Conservation (phyloP, 2,113 vertebrate species). For the Macquaria ambigua region DNA sequence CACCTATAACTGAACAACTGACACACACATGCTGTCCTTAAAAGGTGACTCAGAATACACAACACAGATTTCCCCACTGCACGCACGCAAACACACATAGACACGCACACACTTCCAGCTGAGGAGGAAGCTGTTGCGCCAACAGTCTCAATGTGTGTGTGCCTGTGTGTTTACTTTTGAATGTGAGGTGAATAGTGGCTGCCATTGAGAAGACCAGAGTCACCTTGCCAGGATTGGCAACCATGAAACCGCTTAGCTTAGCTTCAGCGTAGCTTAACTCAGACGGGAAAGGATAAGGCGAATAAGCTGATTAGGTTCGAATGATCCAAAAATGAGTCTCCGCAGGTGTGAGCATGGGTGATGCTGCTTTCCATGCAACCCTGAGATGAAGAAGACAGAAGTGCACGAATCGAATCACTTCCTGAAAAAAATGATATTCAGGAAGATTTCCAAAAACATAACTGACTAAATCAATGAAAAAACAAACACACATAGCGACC, state of each 20-base stretch:
- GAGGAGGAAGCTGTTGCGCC: conserved; percentile 71
- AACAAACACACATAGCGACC: not conserved
- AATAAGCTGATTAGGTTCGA: conserved; percentile 21
- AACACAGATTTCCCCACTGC: conserved; percentile 39
- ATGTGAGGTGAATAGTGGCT: conserved; percentile 81
- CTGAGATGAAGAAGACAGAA: not conserved
- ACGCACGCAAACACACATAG: not conserved
- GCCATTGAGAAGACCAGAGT: conserved; percentile 73
- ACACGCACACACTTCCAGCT: conserved; percentile 42
- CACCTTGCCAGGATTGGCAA: conserved; percentile 53
- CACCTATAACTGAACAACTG: conserved; percentile 61
- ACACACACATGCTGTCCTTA: conserved; percentile 46
- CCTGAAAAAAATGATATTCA: not conserved
- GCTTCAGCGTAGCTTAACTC: conserved; percentile 44
- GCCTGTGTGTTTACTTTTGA: conserved; percentile 84
- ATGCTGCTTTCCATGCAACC: not conserved
- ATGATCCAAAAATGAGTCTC: conserved; percentile 6
- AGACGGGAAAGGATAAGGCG: conserved; percentile 21
- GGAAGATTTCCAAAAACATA: not conserved
- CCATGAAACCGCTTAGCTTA: conserved; percentile 14
- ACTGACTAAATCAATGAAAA: not conserved
- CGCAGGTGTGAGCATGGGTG: conserved; percentile 13
- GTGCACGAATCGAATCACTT: not conserved
- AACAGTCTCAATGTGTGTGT: conserved; percentile 65
- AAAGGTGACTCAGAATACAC: conserved; percentile 51